Evolutionary conservation across 1,140 invertebrate genomes (phyloP), one percentile per base, ranked within the genome.

Genomic region (Zaprionus davidi): DNA sequence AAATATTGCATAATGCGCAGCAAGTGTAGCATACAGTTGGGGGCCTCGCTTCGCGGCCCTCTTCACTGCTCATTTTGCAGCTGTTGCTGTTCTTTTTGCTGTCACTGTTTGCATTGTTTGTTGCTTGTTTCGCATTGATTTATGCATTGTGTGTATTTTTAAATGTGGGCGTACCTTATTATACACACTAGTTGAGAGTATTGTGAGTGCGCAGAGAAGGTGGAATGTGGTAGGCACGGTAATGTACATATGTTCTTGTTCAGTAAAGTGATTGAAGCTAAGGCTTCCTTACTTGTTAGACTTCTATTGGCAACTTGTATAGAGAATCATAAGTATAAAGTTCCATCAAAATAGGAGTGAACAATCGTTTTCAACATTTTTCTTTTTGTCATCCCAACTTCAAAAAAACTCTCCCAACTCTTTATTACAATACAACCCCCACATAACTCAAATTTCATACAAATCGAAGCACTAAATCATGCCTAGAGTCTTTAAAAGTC

Each of bases 121-220:
- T 6, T 28, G 36, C 22, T 79, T 76, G 59, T 69, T 90, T 71
- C 58, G 65, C 83, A 78, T 83, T 87, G 84, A 87, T 87, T 87
- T 87, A 87, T 87, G 84, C 81, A 78, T 72, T 49, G 83, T 81
- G 77, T 56, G 28, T 64, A 22, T 72, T 81, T 82, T 82, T 56
- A 80, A 83, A 74, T 70, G 84, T 87, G 75, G 84, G 84, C 75
- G 81, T 79, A 24, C 9, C 46, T 51, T 51, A 24, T 51, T 51
- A 24, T 51, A 20, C 46, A 46, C 41, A 46, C n/a, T 46, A 6
- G n/a, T 9, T 17, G 41, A 3, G n/a, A n/a, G n/a, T 17, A 17
- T 46, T 9, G n/a, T 7, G 41, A 44, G 41, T 7, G 5, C 9
- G 41, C 7, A 9, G 41, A 1, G 7, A n/a, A 46, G n/a, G n/a